Evolutionary conservation across 2,113 vertebrate species (phyloP), one percentile per base, ranked within the genome.

Genomic region (Vulpes ferrilata): DNA sequence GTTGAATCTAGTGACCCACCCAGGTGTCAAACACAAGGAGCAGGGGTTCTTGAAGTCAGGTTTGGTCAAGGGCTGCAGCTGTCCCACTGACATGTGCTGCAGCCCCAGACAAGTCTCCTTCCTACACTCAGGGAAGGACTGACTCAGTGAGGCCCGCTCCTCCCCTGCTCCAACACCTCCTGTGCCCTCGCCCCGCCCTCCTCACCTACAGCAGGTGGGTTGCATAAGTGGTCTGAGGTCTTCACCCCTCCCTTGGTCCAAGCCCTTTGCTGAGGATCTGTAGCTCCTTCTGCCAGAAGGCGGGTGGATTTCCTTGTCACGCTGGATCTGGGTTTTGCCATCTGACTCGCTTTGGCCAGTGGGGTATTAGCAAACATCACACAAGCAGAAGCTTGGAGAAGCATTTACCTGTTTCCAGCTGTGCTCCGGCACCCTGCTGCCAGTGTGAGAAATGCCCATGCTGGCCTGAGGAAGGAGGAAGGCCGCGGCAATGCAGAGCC

Each of bases 401-500:
- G 48, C 4, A 0, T 19, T 59, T 59, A 27, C 19, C 48, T 27
- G 22, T 64, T 16, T 22, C 22, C 65, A 35, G 16, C 11, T 9
- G 65, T 8, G 5, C 22, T 43, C 11, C 2, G 2, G 48, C 2
- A 48, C n/a, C 71, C 57, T 30, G 74, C 57, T 2, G 1, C 64
- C 16, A 3, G n/a, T 32, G 0, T 13, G 57, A 30, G 76, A 38
- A 11, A 11, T 15, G n/a, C 57, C 57, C 1, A 53, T 23, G n/a
- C 59, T 53, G 11, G 57, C n/a, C 65, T 32, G 12, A 57, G 30
- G 76, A 17, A 16, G 43, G 20, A n/a, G 11, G 10, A 27, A 43
- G 60, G 65, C 8, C 10, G 0, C 2, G 60, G 65, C 8, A 7
- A 1, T 2, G 15, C 62, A 13, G 32, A 7, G 62, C 15, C 2